Evolutionary conservation across 2,888 invertebrate species (phyloP).

Genomic region (Pyrrhia umbra): DNA sequence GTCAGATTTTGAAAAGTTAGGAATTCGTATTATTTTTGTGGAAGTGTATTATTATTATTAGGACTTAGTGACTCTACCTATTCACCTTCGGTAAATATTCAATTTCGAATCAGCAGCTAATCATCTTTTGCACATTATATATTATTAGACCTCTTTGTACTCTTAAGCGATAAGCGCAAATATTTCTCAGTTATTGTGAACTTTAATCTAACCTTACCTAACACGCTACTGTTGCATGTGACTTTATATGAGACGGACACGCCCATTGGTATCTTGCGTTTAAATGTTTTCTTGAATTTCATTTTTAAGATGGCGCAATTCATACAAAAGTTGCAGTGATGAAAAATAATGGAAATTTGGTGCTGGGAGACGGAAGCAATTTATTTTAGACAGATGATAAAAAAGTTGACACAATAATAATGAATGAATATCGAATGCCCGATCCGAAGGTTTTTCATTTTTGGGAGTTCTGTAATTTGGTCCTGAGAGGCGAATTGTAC

Average conservation of each 20-base stretch:
- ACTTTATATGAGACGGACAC: constrained; percentile 1
- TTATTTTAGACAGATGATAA: neutral
- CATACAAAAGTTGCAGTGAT: neutral
- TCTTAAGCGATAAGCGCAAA: constrained; percentile 19
- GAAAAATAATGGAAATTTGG: neutral
- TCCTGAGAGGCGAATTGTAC: neutral
- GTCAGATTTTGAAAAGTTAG: neutral
- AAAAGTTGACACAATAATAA: neutral
- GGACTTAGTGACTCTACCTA: no score
- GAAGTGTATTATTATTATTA: no score
- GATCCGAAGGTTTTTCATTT: neutral
- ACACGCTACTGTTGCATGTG: constrained; percentile 20
- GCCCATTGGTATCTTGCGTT: constrained; percentile 3
- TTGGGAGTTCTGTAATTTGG: neutral
- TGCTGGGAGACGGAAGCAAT: neutral
- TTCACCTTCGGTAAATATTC: neutral
- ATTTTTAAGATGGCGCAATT: neutral
- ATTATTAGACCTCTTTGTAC: constrained; percentile 12
- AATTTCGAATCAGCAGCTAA: neutral
- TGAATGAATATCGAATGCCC: no score
- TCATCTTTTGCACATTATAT: neutral
- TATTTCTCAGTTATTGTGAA: constrained; percentile 2
- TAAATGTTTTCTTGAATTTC: neutral
- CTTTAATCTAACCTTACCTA: constrained; percentile 20
- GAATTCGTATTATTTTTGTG: neutral